These are phyloP conservation scores for Mactra quadrangularis DNA, from an alignment of 1,140 invertebrate genomes.

Conservation along the genomic window DNA sequence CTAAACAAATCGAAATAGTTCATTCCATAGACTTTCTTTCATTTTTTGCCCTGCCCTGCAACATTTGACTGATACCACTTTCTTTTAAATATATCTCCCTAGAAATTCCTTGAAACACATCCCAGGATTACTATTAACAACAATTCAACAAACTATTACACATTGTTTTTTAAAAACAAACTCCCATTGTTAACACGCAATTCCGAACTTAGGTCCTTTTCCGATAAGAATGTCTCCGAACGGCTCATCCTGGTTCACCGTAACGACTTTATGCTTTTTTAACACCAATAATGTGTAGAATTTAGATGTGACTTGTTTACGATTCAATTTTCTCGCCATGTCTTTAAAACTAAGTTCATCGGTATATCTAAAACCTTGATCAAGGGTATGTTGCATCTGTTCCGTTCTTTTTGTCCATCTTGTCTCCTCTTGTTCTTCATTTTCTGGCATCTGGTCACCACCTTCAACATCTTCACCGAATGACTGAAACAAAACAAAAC, in stretches of 20 bases:
- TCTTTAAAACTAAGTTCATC: slow-evolving; percentile 88
- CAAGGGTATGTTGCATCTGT: slow-evolving; percentile 93
- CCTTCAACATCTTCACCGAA: slow-evolving; percentile 76
- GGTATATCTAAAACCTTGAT: slow-evolving; percentile 88
- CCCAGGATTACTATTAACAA: no score
- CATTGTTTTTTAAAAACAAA: no score
- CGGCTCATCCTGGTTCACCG: slow-evolving; percentile 90
- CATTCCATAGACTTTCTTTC: no score
- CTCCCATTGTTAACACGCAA: slow-evolving; percentile 75
- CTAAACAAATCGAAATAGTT: no score
- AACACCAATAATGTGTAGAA: slow-evolving; percentile 98
- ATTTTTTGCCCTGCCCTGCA: no score
- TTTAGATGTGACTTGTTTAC: slow-evolving; percentile 98
- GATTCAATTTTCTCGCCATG: slow-evolving; percentile 91
- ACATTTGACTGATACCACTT: no score
- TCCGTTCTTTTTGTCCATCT: slow-evolving; percentile 97
- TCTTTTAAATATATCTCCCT: no score
- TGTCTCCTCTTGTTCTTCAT: slow-evolving; percentile 96
- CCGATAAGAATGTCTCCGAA: slow-evolving; percentile 95
- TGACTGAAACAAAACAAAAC: slow-evolving; percentile 75
- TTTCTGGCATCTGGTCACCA: slow-evolving; percentile 75
- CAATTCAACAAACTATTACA: no score
- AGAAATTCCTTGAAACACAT: no score
- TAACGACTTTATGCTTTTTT: slow-evolving; percentile 97
- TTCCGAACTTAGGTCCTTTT: slow-evolving; percentile 90